A percentile compares a stretch with the other conserved stretches of the same genome.
Conservation (phyloP, 2,888 invertebrate genomes). For the Epistrophella euchroma region DNA sequence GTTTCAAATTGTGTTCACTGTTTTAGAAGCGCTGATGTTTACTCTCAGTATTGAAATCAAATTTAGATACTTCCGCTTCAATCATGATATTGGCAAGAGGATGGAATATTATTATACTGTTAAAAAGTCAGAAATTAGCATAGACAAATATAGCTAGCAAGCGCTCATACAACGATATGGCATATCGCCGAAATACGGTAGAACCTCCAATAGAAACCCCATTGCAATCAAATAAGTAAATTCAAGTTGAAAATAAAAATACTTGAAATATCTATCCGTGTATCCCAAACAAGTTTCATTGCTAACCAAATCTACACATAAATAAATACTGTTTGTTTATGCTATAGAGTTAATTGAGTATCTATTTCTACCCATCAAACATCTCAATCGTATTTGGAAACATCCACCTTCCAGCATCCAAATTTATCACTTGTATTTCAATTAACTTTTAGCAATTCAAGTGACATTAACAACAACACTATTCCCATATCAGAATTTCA, state of each 20-base stretch:
- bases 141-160: not conserved
- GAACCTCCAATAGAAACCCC: not conserved
- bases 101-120: too few species aligned
- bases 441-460: constrained; percentile 66
- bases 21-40: too few species aligned
- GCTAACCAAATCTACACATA: not conserved
- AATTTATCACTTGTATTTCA: constrained; percentile 62
- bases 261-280: constrained; percentile 20
- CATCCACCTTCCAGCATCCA: constrained; percentile 51
- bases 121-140: not conserved
- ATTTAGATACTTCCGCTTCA: too few species aligned
- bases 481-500: constrained; percentile 30
- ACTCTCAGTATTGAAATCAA: too few species aligned
- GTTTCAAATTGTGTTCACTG: too few species aligned
- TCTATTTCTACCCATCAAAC: constrained; percentile 26
- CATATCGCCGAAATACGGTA: not conserved
- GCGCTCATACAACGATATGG: not conserved
- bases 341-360: not conserved
- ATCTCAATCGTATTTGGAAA: constrained; percentile 50
- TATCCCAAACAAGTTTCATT: not conserved
- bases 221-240: not conserved
- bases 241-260: not conserved
- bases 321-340: not conserved
- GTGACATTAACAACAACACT: constrained; percentile 61
- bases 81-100: too few species aligned